Evolutionary conservation across 2,113 vertebrate species (phyloP), one percentile per base, ranked within the genome.

Genomic region (Onychostoma macrolepis): DNA sequence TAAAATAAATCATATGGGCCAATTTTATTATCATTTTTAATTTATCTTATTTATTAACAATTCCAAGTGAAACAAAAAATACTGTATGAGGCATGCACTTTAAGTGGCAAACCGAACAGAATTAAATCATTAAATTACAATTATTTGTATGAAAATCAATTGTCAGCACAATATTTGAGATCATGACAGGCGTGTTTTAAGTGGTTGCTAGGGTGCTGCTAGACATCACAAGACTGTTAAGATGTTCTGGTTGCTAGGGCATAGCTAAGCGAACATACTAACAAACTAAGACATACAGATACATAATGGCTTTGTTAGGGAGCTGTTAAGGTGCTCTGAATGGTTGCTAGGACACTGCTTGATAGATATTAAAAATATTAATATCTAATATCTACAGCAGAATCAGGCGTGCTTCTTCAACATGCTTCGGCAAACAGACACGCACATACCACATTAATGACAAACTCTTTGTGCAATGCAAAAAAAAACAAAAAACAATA

Each of bases 391-490:
- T 74, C 71, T n/a, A 72, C 28, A n/a, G 78, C 10, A 33, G n/a
- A 30, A 69, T 50, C 80, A 28, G 19, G 61, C 63, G 15, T 33
- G 56, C 28, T 36, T 36, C 56, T 48, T 61, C 24, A 17, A 82
- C 71, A 84, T 28, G 33, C 80, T 74, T 28, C 7, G 38, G 63
- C 78, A 89, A 69, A 65, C 77, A 69, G n/a, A 69, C 9, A 48
- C 33, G 48, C 41, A 48, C 43, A 43, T 45, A 67, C 24, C 38
- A 50, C n/a, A 76, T n/a, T 15, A 80, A 81, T 33, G 41, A 72
- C 41, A 86, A 53, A 58, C 75, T 86, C 58, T 67, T 84, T 87
- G 21, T 63, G 19, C 30, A 80, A 69, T 82, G 61, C 24, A 24
- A 81, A 85, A 82, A 19, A 36, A 69, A n/a, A 43, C 45, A 26